These are phyloP conservation scores for Drosophila austrosaltans DNA, from an alignment of 2,888 invertebrate genomes.

Conservation along the genomic window DNA sequence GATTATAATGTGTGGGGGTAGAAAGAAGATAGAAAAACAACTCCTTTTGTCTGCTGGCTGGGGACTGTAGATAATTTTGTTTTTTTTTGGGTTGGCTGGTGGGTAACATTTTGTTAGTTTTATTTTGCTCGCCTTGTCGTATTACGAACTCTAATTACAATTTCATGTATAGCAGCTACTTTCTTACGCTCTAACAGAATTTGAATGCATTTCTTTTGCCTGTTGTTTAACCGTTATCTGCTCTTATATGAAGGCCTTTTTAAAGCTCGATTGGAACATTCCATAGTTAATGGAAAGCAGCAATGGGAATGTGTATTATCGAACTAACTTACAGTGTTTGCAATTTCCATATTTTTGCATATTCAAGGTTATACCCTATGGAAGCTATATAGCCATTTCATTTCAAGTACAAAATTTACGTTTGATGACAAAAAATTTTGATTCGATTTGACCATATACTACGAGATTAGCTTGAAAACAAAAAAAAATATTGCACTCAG, in stretches of 20 bases:
- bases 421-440: too few species aligned
- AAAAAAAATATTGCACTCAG: too few species aligned
- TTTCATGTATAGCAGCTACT: slow-evolving; percentile 54
- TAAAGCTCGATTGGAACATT: neutral
- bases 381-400: too few species aligned
- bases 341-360: too few species aligned
- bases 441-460: too few species aligned
- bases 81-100: slow-evolving; percentile 57
- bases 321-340: too few species aligned
- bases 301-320: neutral
- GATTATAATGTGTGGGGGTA: neutral
- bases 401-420: too few species aligned
- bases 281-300: neutral
- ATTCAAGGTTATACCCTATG: too few species aligned
- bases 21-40: neutral
- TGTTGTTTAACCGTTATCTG: slow-evolving; percentile 18
- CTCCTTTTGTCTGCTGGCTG: slow-evolving; percentile 1
- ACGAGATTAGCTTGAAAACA: too few species aligned
- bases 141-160: slow-evolving; percentile 63
- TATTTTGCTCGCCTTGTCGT: slow-evolving; percentile 41
- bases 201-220: slow-evolving; percentile 36
- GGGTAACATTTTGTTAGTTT: slow-evolving; percentile 74
- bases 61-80: slow-evolving; percentile 42
- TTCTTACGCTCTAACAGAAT: slow-evolving; percentile 68
- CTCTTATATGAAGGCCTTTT: slow-evolving; percentile 12